Evolutionary conservation across 1,140 invertebrate genomes (phyloP), one percentile per base, ranked within the genome.

Genomic region (Spodoptera litura): DNA sequence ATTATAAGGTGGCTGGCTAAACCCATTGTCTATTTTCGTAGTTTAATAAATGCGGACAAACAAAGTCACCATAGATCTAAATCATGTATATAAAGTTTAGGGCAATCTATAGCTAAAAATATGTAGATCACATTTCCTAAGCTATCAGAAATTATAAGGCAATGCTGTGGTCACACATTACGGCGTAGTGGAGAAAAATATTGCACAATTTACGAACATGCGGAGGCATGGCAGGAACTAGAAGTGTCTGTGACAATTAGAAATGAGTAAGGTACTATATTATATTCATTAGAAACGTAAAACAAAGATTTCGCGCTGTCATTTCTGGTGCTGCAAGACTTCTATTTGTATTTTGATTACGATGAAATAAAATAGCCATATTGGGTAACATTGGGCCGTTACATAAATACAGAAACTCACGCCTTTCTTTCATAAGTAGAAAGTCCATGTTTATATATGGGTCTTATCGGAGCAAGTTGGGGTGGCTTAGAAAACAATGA

Each of bases 91-190:
- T 27, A 53, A 52, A 20, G 20, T 10, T 70, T 53, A 51, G 62
- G 44, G 12, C 20, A 35, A 68, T 52, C 44, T 68, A 70, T n/a
- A 70, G 66, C 66, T 70, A 70, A 70, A 70, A 52, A 52, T 31
- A 70, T 53, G 49, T 70, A 70, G 66, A 70, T 70, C 66, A 70
- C 66, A 70, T 70, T 70, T 70, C 66, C 66, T 70, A 70, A 52
- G 62, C 44, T 66, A 66, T 70, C 44, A 70, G 52, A 70, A 51
- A 52, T 70, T 20, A n/a, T 70, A 70, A 70, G 66, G 49, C 66
- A 27, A 31, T 66, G 15, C 6, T 52, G 64, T 4, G 13, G 66
- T 11, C 31, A 70, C 66, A 52, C 51, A 13, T 53, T 53, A 70
- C 44, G 66, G 13, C 27, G 13, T 53, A 53, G 27, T 49, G 49